phyloP scores from a whole-genome alignment of 1,140 invertebrate genomes.

The Nixonia krombeini region DNA sequence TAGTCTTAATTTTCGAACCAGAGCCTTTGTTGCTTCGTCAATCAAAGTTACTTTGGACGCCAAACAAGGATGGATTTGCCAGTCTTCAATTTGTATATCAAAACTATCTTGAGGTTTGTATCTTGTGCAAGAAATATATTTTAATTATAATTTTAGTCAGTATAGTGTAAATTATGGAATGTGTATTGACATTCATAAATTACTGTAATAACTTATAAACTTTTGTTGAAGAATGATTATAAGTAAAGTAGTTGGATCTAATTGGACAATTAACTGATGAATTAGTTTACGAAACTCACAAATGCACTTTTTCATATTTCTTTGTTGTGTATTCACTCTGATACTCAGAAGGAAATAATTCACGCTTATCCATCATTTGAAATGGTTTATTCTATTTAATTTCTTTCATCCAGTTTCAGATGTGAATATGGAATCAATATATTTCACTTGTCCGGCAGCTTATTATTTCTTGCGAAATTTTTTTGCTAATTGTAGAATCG shows the following conservation, averaged over 20 bases:
- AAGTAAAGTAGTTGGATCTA: not conserved
- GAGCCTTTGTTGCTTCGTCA: constrained; percentile 26
- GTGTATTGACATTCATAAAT: too few species aligned
- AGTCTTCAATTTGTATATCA: constrained; percentile 30
- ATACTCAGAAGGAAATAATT: not conserved
- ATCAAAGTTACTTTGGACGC: constrained; percentile 26
- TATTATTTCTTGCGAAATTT: too few species aligned
- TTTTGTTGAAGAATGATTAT: too few species aligned
- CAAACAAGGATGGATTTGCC: constrained; percentile 40
- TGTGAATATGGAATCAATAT: too few species aligned
- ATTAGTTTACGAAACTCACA: too few species aligned
- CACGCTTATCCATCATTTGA: not conserved
- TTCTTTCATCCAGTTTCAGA: too few species aligned
- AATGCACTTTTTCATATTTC: not conserved
- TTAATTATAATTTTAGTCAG: not conserved
- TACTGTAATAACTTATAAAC: too few species aligned
- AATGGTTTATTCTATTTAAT: too few species aligned
- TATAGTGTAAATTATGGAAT: too few species aligned
- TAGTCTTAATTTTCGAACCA: constrained; percentile 41
- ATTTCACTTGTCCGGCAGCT: too few species aligned
- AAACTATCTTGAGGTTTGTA: constrained; percentile 23
- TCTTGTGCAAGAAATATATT: constrained; percentile 7
- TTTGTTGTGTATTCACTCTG: not conserved
- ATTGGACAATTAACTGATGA: too few species aligned
- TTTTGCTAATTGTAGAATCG: not conserved